A percentile compares a stretch with the other conserved stretches of the same genome.
Evolutionary conservation across 2,797 vertebrate species (phyloP).

Genomic region (Myotis vivesi): DNA sequence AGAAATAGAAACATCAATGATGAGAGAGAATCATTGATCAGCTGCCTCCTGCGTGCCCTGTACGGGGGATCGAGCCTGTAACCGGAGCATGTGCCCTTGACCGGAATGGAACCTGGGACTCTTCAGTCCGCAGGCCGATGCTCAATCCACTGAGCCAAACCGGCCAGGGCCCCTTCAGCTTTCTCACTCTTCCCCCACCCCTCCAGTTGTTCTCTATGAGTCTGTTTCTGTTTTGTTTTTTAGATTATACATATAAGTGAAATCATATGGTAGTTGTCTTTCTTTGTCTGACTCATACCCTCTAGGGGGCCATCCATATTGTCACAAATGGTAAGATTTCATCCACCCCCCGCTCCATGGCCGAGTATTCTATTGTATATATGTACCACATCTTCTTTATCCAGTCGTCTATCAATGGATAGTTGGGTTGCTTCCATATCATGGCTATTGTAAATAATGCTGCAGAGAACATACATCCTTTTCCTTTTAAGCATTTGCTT

Average conservation of each 20-base stretch:
- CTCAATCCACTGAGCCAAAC: no score
- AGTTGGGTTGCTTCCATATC: background rate
- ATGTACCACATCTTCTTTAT: background rate
- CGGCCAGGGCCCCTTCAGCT: background rate
- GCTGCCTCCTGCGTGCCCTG: no score
- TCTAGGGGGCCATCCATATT: background rate
- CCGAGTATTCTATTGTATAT: background rate
- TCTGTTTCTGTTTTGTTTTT: background rate
- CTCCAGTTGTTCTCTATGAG: background rate
- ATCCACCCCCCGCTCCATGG: rapidly evolving
- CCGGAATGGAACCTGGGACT: no score
- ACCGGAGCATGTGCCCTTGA: no score
- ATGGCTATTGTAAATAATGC: background rate
- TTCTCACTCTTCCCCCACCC: background rate
- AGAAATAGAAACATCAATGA: no score
- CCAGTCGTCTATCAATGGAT: background rate
- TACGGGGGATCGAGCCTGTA: no score
- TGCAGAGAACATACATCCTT: background rate
- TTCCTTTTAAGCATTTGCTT: conserved; percentile 23
- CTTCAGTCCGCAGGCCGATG: no score
- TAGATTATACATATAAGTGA: background rate
- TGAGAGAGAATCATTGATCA: no score
- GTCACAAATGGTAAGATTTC: background rate
- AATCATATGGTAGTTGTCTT: background rate
- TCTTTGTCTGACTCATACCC: background rate